Evolutionary conservation across 92 coral and sea anemone genomes (phyloP), one percentile per base, ranked within the genome.

Genomic region (Porites lobata): DNA sequence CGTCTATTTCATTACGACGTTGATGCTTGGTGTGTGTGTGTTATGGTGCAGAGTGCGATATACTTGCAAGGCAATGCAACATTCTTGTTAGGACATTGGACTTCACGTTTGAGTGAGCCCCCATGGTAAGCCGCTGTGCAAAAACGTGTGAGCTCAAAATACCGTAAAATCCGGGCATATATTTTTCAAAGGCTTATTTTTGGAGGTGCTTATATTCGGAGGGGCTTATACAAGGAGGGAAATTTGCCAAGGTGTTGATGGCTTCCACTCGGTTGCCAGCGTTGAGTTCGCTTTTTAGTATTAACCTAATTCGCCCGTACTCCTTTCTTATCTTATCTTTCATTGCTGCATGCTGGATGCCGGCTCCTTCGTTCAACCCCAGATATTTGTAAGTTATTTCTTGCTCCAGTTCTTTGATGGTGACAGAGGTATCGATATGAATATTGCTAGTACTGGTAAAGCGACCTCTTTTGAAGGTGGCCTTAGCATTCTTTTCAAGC

Each of bases 321-420:
- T 89, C 92, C 53, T 57, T 84, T 53, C 81, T 5, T 2, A 65
- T 29, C 22, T 50, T 72, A 38, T 65, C 80, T 61, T 86, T 90
- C 84, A 90, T 86, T 17, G 14, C 81, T 72, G 81, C 65, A 22
- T 79, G 84, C 38, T 79, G 73, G 67, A 87, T 87, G 9, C 85
- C 85, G 54, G 78, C 65, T 51, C 80, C 80, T 72, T 83, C 80
- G 5, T 61, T 56, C 12, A 80, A 63, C 15, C 85, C 91, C 13
- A 57, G 85, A 70, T 71, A 87, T 71, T 86, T 86, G 79, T 78
- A 86, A 11, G 54, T 64, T 50, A 68, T 68, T 69, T 81, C 77
- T 32, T 81, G 86, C 47, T 69, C 86, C n/a, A 62, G 54, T 2
- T 79, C 70, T 26, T 79, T 12, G 2, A 79, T 29, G 51, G 58